Evolutionary conservation across 2,797 vertebrate genomes (phyloP).

Genomic region (Euthynnus affinis): DNA sequence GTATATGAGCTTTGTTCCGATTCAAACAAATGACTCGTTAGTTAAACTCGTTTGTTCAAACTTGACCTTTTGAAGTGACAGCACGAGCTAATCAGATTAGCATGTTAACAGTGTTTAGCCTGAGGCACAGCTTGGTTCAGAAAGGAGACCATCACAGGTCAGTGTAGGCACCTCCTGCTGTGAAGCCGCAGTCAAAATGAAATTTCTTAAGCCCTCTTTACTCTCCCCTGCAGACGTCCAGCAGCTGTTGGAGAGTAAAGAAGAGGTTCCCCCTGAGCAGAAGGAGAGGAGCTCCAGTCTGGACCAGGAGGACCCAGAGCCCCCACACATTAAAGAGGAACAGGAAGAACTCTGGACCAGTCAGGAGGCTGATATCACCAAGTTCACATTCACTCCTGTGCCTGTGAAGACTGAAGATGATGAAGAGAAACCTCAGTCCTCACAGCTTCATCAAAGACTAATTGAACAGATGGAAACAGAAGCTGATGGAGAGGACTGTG

Average conservation of each 20-base stretch:
- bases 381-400: slow-evolving; percentile 10
- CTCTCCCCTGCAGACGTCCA: slow-evolving; percentile 8
- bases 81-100: too few species aligned
- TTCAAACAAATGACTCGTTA: too few species aligned
- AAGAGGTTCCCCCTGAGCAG: neutral
- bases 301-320: slow-evolving; percentile 30
- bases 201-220: too few species aligned
- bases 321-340: slow-evolving; percentile 56
- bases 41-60: too few species aligned
- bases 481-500: neutral
- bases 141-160: too few species aligned
- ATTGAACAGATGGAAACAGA: neutral
- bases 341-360: slow-evolving; percentile 37
- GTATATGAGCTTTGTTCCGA: too few species aligned
- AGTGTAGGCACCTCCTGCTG: too few species aligned
- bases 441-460: neutral
- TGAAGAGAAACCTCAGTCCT: slow-evolving; percentile 25
- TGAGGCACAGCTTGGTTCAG: too few species aligned
- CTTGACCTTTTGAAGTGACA: too few species aligned
- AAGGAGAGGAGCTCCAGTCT: neutral
- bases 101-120: too few species aligned
- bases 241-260: neutral
- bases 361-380: slow-evolving; percentile 14
- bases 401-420: slow-evolving; percentile 33
- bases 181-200: too few species aligned